Evolutionary conservation across 2,888 invertebrate genomes (phyloP).

Genomic region (Gandaritis pyraliata): DNA sequence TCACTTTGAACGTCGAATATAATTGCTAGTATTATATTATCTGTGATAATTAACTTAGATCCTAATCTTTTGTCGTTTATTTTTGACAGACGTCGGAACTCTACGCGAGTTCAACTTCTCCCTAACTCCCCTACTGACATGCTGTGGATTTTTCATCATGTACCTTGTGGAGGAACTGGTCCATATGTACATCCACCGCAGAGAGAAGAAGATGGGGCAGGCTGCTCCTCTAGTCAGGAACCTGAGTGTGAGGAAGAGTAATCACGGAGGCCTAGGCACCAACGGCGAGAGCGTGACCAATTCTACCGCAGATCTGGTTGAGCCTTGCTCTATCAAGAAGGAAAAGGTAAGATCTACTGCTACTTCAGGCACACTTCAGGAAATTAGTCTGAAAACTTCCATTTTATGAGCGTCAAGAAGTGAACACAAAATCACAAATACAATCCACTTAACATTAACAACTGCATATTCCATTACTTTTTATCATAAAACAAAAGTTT

Average conservation of each 20-base stretch:
- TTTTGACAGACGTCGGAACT: constrained; percentile 55
- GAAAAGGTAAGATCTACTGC: constrained; percentile 48
- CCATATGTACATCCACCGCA: constrained; percentile 86
- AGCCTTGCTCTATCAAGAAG: constrained; percentile 56
- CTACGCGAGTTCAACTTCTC: constrained; percentile 85
- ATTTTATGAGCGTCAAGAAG: too few relatives aligned
- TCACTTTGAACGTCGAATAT: too few relatives aligned
- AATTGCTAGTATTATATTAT: too few relatives aligned
- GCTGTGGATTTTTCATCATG: constrained; percentile 90
- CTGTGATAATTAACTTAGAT: too few relatives aligned
- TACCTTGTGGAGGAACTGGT: constrained; percentile 92
- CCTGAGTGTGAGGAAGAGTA: constrained; percentile 72
- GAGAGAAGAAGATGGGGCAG: constrained; percentile 68
- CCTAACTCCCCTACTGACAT: constrained; percentile 89
- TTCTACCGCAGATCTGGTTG: constrained; percentile 76
- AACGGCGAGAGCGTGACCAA: constrained; percentile 67
- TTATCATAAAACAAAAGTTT: too few relatives aligned
- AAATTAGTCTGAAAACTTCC: too few relatives aligned
- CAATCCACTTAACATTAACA: too few relatives aligned
- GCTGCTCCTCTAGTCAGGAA: constrained; percentile 70
- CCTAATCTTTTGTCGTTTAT: too few relatives aligned
- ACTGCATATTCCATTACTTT: too few relatives aligned
- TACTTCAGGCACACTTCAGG: too few relatives aligned
- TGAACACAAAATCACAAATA: too few relatives aligned
- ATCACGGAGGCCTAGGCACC: constrained; percentile 45